Percentiles rank a stretch among this genome's conserved stretches.
Evolutionary conservation across 2,888 invertebrate species (phyloP).

Genomic region (Caenorhabditis imperialis): DNA sequence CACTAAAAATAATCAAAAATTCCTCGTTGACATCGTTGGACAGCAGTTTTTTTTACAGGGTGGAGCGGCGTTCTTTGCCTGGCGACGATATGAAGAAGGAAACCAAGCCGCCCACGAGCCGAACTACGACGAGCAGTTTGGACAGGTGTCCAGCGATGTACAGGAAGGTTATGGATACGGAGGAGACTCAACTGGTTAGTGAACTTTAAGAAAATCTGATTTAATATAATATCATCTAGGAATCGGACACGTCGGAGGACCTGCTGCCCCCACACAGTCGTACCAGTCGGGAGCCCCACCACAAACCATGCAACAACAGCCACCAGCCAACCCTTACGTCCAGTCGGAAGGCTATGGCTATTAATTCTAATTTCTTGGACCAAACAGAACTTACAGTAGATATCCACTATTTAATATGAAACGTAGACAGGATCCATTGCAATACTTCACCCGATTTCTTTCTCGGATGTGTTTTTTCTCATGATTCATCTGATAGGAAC

Average conservation of each 20-base stretch:
- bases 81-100: slow-evolving; percentile 92
- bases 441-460: slow-evolving; percentile 14
- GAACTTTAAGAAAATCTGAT: not conserved
- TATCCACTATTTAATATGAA: slow-evolving; percentile 8
- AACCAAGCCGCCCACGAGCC: slow-evolving; percentile 53
- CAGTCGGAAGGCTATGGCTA: slow-evolving; percentile 66
- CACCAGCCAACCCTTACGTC: slow-evolving; percentile 62
- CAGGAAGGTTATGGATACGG: slow-evolving; percentile 69
- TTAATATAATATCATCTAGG: slow-evolving; percentile 18
- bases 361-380: slow-evolving; percentile 7
- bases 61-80: slow-evolving; percentile 88
- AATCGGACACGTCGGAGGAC: slow-evolving; percentile 53
- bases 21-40: no score
- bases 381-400: not conserved
- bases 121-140: slow-evolving; percentile 59
- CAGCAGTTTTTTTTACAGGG: slow-evolving; percentile 62
- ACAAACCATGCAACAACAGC: slow-evolving; percentile 54
- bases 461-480: slow-evolving; percentile 1
- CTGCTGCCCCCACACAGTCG: slow-evolving; percentile 31
- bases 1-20: not conserved
- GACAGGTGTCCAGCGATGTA: slow-evolving; percentile 60
- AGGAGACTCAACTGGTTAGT: slow-evolving; percentile 62
- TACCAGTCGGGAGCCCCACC: slow-evolving; percentile 58
- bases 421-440: slow-evolving; percentile 32
- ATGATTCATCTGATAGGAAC: slow-evolving; percentile 12